phyloP scores from a whole-genome alignment of 2,888 invertebrate genomes.

The Shargacucullia verbasci region DNA sequence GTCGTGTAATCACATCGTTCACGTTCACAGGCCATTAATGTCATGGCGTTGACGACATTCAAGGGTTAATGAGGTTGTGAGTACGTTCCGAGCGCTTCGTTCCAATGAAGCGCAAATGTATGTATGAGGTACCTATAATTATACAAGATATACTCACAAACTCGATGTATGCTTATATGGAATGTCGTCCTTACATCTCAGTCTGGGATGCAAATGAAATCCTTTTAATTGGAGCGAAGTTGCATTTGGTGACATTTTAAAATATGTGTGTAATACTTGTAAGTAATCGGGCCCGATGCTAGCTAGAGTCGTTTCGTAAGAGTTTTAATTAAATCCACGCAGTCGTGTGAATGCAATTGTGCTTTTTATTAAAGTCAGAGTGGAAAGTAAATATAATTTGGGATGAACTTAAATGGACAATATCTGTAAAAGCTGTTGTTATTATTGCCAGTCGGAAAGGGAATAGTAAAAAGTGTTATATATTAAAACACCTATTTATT shows the following conservation, averaged over 20 bases:
- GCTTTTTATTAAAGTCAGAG: no score
- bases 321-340: constrained; percentile 15
- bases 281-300: constrained; percentile 9
- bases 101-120: constrained; percentile 25
- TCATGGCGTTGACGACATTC: constrained; percentile 30
- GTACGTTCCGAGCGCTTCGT: constrained; percentile 33
- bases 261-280: constrained; percentile 15
- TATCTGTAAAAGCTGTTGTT: no score
- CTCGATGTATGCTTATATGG: constrained; percentile 11
- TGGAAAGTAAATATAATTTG: background rate
- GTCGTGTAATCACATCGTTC: constrained; percentile 44
- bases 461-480: no score
- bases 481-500: no score
- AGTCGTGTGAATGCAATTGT: no score
- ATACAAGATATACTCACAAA: no score
- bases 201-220: constrained; percentile 37
- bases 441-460: no score
- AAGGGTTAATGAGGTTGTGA: constrained; percentile 44
- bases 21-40: constrained; percentile 42
- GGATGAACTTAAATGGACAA: no score
- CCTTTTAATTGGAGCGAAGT: constrained; percentile 26
- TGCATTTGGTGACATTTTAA: constrained; percentile 22
- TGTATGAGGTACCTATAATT: background rate
- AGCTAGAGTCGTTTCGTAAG: background rate
- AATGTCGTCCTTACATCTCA: constrained; percentile 18